Percentiles rank a stretch among this genome's conserved stretches.
Conservation (phyloP, 1,140 invertebrate genomes). For the Drosophila subobscura region DNA sequence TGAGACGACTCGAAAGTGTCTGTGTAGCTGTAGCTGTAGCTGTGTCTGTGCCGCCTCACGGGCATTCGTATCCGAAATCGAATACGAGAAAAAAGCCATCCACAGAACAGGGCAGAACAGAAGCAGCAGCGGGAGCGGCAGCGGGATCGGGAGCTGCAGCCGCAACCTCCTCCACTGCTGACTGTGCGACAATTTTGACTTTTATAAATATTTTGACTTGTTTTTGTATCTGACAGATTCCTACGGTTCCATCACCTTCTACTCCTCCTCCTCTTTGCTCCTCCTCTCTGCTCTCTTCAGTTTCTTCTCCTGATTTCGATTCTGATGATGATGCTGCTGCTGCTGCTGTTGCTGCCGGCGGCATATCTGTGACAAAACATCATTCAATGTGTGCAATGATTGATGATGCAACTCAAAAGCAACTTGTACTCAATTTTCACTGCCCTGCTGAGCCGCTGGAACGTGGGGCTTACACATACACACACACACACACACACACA, state of each 20-base stretch:
- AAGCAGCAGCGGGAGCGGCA: too few species aligned
- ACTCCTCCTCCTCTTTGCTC: neutral
- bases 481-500: slow-evolving; percentile 16
- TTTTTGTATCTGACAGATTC: slow-evolving; percentile 50
- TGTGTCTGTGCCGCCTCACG: slow-evolving; percentile 8
- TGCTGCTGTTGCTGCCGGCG: slow-evolving; percentile 42
- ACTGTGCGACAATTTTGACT: slow-evolving; percentile 77
- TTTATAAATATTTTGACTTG: slow-evolving; percentile 82
- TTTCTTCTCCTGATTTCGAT: slow-evolving; percentile 26
- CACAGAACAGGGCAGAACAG: too few species aligned
- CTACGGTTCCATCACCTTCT: slow-evolving; percentile 1
- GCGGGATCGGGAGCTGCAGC: too few species aligned
- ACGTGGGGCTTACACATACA: slow-evolving; percentile 38
- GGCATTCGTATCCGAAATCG: slow-evolving; percentile 69
- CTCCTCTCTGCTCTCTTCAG: slow-evolving; percentile 20
- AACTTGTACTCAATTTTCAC: slow-evolving; percentile 82
- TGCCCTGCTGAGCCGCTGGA: slow-evolving; percentile 53
- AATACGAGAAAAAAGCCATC: slow-evolving; percentile 56
- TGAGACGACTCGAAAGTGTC: slow-evolving; percentile 50
- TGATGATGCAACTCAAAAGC: slow-evolving; percentile 79
- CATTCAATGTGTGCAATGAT: slow-evolving; percentile 81
- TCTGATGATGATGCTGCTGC: slow-evolving; percentile 24
- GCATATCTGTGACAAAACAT: slow-evolving; percentile 80
- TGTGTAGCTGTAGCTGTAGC: slow-evolving; percentile 22
- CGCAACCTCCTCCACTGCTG: slow-evolving; percentile 10